These are phyloP conservation scores for Mongoloraphidia duomilia DNA, from an alignment of 2,888 invertebrate species.

Conservation along the genomic window DNA sequence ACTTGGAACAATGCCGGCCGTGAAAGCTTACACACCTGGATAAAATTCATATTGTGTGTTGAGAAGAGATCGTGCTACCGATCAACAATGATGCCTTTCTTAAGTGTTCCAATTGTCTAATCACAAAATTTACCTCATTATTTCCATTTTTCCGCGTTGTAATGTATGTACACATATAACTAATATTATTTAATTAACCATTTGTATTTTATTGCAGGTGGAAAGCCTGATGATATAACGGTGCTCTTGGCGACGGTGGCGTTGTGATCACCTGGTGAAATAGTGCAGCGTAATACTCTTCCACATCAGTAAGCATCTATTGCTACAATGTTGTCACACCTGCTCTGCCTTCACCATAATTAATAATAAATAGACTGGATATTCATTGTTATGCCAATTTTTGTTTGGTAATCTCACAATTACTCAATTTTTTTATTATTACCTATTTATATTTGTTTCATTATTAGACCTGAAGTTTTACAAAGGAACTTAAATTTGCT, in stretches of 20 bases:
- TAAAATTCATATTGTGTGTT: too few relatives aligned
- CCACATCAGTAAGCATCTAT: too few relatives aligned
- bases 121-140: too few relatives aligned
- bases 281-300: background rate
- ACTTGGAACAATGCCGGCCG: too few relatives aligned
- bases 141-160: too few relatives aligned
- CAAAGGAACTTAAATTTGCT: too few relatives aligned
- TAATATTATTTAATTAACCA: too few relatives aligned
- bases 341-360: background rate
- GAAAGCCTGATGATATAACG: constrained; percentile 98
- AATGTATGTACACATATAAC: too few relatives aligned
- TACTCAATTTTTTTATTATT: background rate
- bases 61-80: too few relatives aligned
- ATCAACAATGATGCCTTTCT: too few relatives aligned
- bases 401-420: background rate
- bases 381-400: background rate
- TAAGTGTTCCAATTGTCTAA: too few relatives aligned
- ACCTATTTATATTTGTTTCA: background rate
- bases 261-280: constrained; percentile 33
- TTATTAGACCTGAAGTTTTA: background rate
- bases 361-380: background rate
- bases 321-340: background rate
- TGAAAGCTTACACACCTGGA: too few relatives aligned
- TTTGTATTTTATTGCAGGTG: constrained; percentile 53
- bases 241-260: constrained; percentile 90